Evolutionary conservation across 2,113 vertebrate genomes (phyloP), one percentile per base, ranked within the genome.

Genomic region (human (Homo sapiens)): DNA sequence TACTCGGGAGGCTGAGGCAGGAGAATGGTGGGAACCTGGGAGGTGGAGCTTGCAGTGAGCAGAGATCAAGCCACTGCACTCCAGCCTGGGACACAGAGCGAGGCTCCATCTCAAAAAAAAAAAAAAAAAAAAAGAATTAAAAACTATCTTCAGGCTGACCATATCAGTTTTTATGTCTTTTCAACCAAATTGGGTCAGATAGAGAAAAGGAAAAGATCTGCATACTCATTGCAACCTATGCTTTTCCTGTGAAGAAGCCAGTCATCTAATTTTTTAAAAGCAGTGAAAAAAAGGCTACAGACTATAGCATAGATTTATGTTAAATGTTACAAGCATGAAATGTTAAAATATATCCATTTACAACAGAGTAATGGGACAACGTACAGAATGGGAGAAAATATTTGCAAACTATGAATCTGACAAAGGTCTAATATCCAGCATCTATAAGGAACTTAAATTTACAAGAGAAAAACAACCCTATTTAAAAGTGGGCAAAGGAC

Each of bases 71-170:
- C 45, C 45, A 45, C 45, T 8, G 45, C 45, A 45, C 45, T 45
- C 45, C 45, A 45, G 45, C 45, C 45, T 45, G 45, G 45, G 45
- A 45, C 45, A 45, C 45, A 45, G 45, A 45, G 45, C 45, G 9
- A 45, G 45, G 8, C 45, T 45, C 45, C 45, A 1, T 45, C 45
- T 45, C 8, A 45, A 45, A 45, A 45, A 45, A 45, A 73, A 87
- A 96, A 75, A n/a, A 45, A 45, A 10, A 45, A 45, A 45, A 68
- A 87, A 96, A 75, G 52, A 96, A 87, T 76, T 59, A 84, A 87
- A 93, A 92, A 73, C 35, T 89, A 45, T 57, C 82, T 97, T 86
- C 48, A 93, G 25, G 55, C 16, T 43, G 66, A 89, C 40, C 32
- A 38, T 78, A 57, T 89, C 73, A 64, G 32, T 43, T 87, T 32